Evolutionary conservation across 2,888 invertebrate species (phyloP), one percentile per base, ranked within the genome.

Genomic region (Stenurella melanura): DNA sequence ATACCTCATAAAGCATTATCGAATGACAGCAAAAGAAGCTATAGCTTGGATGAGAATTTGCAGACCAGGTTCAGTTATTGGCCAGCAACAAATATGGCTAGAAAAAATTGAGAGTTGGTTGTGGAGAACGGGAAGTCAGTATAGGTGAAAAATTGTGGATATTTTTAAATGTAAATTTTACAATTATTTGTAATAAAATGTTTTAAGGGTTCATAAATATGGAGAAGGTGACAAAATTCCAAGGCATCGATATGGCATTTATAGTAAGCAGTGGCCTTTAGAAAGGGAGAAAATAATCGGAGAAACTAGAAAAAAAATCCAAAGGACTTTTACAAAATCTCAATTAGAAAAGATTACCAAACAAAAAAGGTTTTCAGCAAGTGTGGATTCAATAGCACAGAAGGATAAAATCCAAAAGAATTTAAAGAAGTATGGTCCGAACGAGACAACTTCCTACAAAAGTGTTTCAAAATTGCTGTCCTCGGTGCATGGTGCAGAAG

Each of bases 21-120:
- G 93, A 68, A 94, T 97, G 91, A 93, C 95, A 0, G 95, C 96
- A 3, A 93, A 92, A 63, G 97, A 97, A 90, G 93, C 94, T 7
- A 96, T 97, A 83, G 96, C 95, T 1, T 97, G 97, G 97, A 92
- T 96, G 90, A 91, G 97, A 82, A 94, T 97, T 78, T 96, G 96
- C 88, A 91, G 97, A 80, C 96, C 97, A 0, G 97, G 97, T 0
- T 96, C 95, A 42, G 95, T 97, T 50, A 96, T 97, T 85, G 96
- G 96, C 15, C 94, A 95, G 75, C 97, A 97, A 87, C 97, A 97
- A 90, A 92, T 94, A 81, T 95, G 93, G 92, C 88, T 95, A 34
- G 91, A 92, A 83, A 89, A 90, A 77, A 82, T 89, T 30, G 88
- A 90, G 81, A 82, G 80, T 42, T 88, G 87, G 87, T 87, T 93